These are phyloP conservation scores for Sebastes nivosus DNA, from an alignment of 2,797 vertebrate species.

Conservation along the genomic window DNA sequence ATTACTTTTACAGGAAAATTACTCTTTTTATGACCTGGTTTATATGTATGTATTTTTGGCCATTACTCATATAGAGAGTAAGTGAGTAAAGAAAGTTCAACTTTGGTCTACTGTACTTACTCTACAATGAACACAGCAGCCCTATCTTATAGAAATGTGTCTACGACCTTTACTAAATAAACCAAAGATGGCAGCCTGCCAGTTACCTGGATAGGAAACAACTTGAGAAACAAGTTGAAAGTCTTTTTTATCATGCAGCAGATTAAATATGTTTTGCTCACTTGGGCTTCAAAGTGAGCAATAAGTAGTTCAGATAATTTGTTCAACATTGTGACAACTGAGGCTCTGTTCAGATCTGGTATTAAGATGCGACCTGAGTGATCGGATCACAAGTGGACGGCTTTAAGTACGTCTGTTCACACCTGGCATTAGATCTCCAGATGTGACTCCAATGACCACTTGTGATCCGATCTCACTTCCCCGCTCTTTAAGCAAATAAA, in stretches of 20 bases:
- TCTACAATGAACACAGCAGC: background rate
- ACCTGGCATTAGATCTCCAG: too few relatives aligned
- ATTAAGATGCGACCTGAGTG: background rate
- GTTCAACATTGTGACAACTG: background rate
- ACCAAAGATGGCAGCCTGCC: background rate
- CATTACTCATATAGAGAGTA: background rate
- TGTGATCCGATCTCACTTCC: too few relatives aligned
- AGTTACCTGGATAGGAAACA: background rate
- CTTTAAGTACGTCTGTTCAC: too few relatives aligned
- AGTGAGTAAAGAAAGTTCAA: background rate
- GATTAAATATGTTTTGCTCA: background rate
- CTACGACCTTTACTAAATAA: background rate
- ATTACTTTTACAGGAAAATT: background rate
- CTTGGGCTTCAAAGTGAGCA: background rate
- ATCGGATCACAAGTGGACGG: too few relatives aligned
- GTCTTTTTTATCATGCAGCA: background rate
- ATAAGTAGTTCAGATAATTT: background rate
- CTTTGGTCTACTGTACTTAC: background rate
- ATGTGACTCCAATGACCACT: too few relatives aligned
- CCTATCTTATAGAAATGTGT: background rate
- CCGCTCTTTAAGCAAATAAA: too few relatives aligned
- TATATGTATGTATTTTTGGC: background rate
- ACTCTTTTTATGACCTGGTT: background rate
- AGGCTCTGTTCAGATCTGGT: background rate
- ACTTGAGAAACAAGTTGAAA: background rate